These are phyloP conservation scores for Watsonalla cultraria DNA, from an alignment of 2,888 invertebrate genomes.

Conservation along the genomic window DNA sequence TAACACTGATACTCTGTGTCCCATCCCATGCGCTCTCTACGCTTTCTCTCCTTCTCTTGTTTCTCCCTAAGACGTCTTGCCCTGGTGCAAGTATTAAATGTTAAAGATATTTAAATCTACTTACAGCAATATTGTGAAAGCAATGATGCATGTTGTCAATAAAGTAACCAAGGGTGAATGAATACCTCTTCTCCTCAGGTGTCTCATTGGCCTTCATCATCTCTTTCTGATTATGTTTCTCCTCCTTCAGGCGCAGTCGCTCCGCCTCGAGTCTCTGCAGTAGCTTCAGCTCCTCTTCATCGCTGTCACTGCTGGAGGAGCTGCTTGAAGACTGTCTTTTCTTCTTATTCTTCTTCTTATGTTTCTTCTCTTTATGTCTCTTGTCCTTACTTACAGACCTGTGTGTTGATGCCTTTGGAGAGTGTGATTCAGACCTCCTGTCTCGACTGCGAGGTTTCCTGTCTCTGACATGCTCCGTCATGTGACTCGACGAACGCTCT, in stretches of 20 bases:
- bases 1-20: constrained; percentile 98
- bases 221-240: constrained; percentile 84
- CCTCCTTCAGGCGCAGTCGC: constrained; percentile 80
- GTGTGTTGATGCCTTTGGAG: constrained; percentile 25
- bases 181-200: constrained; percentile 91
- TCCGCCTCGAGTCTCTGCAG: constrained; percentile 86
- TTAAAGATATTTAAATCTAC: too few relatives aligned
- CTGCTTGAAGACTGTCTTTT: constrained; percentile 39
- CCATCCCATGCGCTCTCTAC: constrained; percentile 97
- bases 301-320: constrained; percentile 62
- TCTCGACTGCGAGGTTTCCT: constrained; percentile 28
- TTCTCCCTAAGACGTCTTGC: constrained; percentile 91
- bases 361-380: constrained; percentile 36
- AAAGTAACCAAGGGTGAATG: not conserved
- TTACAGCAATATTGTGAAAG: not conserved
- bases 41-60: constrained; percentile 90
- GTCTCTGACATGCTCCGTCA: constrained; percentile 33
- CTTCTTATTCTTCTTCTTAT: constrained; percentile 53
- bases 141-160: too few relatives aligned
- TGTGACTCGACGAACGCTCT: constrained; percentile 36
- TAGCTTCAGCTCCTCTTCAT: constrained; percentile 80
- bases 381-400: constrained; percentile 39
- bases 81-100: constrained; percentile 25
- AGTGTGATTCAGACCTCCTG: constrained; percentile 25
- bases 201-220: constrained; percentile 93